Percentiles rank a stretch among this genome's conserved stretches.
These are phyloP conservation scores for Cirrhinus molitorella DNA, from an alignment of 2,797 vertebrate genomes.

Conservation along the genomic window DNA sequence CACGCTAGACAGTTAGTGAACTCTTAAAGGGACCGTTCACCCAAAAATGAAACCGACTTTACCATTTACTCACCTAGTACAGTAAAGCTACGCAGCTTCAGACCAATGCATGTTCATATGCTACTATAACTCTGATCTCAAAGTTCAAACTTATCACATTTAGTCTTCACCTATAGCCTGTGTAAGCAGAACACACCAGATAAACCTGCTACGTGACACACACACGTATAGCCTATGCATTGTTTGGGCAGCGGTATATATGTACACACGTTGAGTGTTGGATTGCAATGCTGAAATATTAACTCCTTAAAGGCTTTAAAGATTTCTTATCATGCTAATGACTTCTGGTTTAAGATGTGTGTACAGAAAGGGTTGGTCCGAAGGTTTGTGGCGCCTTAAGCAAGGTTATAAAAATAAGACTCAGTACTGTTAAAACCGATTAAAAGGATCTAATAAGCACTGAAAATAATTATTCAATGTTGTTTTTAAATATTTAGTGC, in stretches of 20 bases:
- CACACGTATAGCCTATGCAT: too few relatives aligned
- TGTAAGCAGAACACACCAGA: background rate
- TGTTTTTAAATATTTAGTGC: too few relatives aligned
- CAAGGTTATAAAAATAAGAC: background rate
- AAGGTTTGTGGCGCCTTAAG: background rate
- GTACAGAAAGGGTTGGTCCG: background rate
- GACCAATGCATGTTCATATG: background rate
- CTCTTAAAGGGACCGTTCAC: background rate
- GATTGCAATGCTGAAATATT: background rate
- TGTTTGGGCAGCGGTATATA: background rate
- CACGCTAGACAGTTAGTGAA: background rate
- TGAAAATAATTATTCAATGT: background rate
- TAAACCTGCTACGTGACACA: background rate
- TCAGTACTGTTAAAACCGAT: background rate
- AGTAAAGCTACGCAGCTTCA: background rate
- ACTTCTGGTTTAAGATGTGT: background rate
- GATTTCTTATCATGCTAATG: background rate
- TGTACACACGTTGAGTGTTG: background rate
- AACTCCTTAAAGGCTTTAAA: background rate
- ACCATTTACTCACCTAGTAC: background rate
- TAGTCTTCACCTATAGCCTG: background rate
- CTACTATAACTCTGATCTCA: background rate
- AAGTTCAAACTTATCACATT: background rate
- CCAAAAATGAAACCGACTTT: background rate
- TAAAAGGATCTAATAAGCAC: background rate